phyloP scores from a whole-genome alignment of 2,888 invertebrate species.

The Ormyrus labotus region DNA sequence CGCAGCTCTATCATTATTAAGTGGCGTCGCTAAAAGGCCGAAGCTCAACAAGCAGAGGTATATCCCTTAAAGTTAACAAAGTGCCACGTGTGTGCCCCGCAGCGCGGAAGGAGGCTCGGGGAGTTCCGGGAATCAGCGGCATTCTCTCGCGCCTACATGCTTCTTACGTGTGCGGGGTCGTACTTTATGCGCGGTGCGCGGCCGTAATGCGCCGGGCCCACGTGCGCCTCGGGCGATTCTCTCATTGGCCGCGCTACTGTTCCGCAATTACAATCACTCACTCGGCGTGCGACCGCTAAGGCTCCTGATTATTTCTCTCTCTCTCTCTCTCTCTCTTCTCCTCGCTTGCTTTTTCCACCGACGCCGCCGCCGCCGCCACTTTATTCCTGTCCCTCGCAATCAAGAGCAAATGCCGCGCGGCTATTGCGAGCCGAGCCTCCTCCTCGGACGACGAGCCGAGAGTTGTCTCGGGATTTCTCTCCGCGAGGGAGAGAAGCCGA shows the following conservation, averaged over 20 bases:
- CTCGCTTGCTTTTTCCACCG: constrained; percentile 15
- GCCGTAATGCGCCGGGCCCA: not conserved
- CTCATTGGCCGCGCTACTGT: constrained; percentile 63
- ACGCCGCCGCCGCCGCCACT: constrained; percentile 14
- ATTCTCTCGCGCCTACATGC: not conserved
- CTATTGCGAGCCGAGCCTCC: no score
- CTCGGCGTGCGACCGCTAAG: constrained; percentile 54
- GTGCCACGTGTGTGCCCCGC: constrained; percentile 9
- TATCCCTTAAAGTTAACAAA: constrained; percentile 5
- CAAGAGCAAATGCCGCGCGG: constrained; percentile 33
- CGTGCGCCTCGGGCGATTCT: constrained; percentile 19
- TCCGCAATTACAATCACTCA: constrained; percentile 69
- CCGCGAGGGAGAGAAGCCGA: not conserved
- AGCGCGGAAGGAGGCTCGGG: not conserved
- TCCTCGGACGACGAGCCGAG: not conserved
- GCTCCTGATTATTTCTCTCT: constrained; percentile 21
- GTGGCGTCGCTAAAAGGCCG: no score
- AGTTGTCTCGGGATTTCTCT: constrained; percentile 13
- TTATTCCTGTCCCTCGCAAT: constrained; percentile 45
- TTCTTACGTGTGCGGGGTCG: not conserved
- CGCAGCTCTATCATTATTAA: no score
- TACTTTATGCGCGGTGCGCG: constrained; percentile 16
- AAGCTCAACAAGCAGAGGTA: no score
- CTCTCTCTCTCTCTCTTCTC: not conserved
- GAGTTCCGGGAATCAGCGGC: constrained; percentile 28